phyloP scores from a whole-genome alignment of 2,797 vertebrate species.

The Australoheros facetus region DNA sequence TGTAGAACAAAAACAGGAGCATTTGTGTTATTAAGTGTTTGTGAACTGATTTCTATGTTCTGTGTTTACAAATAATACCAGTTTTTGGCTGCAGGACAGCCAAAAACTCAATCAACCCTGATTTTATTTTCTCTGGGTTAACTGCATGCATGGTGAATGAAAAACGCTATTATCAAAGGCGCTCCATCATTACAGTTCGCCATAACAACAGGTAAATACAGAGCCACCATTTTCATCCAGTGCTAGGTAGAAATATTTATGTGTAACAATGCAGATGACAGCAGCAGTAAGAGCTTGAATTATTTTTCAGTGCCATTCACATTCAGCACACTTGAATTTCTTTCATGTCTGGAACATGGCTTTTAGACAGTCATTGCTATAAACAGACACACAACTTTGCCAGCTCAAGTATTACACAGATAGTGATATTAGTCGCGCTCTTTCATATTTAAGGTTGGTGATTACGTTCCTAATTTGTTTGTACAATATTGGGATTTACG shows the following conservation, averaged over 20 bases:
- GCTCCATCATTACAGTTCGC: background rate
- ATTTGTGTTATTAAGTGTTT: background rate
- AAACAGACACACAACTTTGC: background rate
- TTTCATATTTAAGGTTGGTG: background rate
- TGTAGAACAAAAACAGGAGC: background rate
- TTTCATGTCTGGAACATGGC: background rate
- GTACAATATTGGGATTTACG: background rate
- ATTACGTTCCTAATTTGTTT: background rate
- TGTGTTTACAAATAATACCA: background rate
- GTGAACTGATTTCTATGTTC: background rate
- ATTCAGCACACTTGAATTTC: background rate
- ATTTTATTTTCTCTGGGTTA: background rate
- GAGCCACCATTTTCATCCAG: slow-evolving; percentile 5
- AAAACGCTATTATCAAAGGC: background rate
- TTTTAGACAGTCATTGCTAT: background rate
- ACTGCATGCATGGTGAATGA: background rate
- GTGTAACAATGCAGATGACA: background rate
- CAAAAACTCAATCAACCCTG: background rate
- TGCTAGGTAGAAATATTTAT: background rate
- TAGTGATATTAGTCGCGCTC: background rate
- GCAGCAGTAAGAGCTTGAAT: background rate
- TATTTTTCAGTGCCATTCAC: background rate
- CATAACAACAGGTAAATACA: slow-evolving; percentile 8
- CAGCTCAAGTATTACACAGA: background rate
- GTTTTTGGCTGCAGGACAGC: background rate